Conservation (phyloP, 2,888 invertebrate genomes). For the Desoria tigrina region DNA sequence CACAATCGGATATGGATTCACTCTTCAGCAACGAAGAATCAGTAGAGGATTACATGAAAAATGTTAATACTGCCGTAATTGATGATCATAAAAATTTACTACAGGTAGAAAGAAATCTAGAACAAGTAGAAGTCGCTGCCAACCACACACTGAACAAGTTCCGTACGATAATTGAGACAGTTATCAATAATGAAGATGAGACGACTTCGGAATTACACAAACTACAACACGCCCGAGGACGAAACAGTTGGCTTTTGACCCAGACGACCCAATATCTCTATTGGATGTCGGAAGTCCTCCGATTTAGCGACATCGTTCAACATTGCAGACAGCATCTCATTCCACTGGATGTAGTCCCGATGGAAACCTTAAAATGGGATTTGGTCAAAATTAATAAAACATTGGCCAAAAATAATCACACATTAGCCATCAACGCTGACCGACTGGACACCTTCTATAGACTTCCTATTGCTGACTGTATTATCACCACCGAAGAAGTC, state of each 20-base stretch:
- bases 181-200: too few species aligned
- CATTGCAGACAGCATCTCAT: conserved; percentile 15
- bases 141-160: not conserved
- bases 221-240: not conserved
- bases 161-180: too few species aligned
- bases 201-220: not conserved
- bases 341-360: not conserved
- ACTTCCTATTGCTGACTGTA: conserved; percentile 14
- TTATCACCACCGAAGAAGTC: not conserved
- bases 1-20: conserved; percentile 4
- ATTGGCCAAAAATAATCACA: not conserved
- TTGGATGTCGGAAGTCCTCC: not conserved
- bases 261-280: not conserved
- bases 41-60: not conserved
- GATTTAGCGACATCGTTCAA: not conserved
- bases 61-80: not conserved
- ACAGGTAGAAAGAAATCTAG: not conserved
- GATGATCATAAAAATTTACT: conserved; percentile 21
- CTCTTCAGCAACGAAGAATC: conserved; percentile 21
- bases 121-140: not conserved
- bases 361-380: conserved; percentile 4
- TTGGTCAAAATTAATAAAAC: not conserved
- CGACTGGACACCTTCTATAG: conserved; percentile 7
- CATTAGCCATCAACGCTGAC: not conserved
- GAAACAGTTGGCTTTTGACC: not conserved